Conservation (phyloP, 2,888 invertebrate genomes). For the Cerceris rybyensis region DNA sequence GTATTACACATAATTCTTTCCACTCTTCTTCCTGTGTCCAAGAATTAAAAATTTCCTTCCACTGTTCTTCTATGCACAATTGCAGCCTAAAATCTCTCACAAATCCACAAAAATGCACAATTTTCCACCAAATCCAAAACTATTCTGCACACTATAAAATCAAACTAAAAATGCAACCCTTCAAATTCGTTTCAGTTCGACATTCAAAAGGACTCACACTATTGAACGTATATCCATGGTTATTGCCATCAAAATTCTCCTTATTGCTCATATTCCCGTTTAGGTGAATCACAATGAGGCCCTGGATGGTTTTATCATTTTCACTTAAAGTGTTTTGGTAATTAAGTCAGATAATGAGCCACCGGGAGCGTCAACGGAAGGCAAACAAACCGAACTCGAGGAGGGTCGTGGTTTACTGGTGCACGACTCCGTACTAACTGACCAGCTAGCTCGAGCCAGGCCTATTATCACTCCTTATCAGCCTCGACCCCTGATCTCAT, state of each 20-base stretch:
- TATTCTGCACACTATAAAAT: too few relatives aligned
- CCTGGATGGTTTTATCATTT: neutral
- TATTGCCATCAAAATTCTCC: constrained; percentile 16
- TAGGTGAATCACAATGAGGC: neutral
- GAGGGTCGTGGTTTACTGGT: constrained; percentile 40
- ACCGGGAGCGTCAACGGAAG: neutral
- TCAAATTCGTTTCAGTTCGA: too few relatives aligned
- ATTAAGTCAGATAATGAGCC: neutral
- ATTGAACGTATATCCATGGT: constrained; percentile 33
- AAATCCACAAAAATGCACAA: too few relatives aligned
- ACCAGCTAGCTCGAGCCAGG: constrained; percentile 57
- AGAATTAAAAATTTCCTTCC: too few relatives aligned
- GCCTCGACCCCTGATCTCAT: constrained; percentile 70
- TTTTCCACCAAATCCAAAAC: too few relatives aligned
- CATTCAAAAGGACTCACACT: constrained; percentile 42
- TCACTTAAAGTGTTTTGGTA: neutral
- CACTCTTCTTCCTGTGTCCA: too few relatives aligned
- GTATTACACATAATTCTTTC: too few relatives aligned
- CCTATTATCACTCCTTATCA: constrained; percentile 65
- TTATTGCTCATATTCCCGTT: constrained; percentile 32
- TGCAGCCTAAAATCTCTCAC: too few relatives aligned
- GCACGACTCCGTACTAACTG: constrained; percentile 67
- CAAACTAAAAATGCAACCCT: too few relatives aligned
- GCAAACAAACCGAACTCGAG: neutral
- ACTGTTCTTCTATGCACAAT: too few relatives aligned